A percentile compares a stretch with the other conserved stretches of the same genome.
Evolutionary conservation across 2,113 vertebrate genomes (phyloP).

Genomic region (Thymallus thymallus): DNA sequence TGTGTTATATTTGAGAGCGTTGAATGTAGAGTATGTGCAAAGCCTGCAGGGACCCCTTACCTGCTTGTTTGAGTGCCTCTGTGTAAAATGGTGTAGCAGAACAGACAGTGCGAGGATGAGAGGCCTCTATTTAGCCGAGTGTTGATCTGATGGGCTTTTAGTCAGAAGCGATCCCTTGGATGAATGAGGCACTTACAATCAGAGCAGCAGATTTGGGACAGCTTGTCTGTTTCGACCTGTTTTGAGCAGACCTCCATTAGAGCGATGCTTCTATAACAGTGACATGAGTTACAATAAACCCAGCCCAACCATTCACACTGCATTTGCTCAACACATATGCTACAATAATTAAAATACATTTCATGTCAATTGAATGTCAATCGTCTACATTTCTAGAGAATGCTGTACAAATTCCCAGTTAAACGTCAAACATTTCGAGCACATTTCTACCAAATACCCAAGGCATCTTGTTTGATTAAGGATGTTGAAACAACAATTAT

Average conservation of each 20-base stretch:
- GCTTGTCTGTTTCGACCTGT: neutral
- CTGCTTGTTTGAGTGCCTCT: conserved; percentile 29
- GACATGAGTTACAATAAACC: neutral
- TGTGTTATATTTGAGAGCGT: conserved; percentile 9
- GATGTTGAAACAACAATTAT: no score
- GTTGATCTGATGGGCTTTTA: neutral
- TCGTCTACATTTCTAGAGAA: no score
- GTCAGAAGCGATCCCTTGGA: neutral
- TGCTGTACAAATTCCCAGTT: no score
- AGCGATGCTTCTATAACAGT: neutral
- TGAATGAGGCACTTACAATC: neutral
- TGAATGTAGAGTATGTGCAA: conserved; percentile 7
- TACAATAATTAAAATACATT: conserved; percentile 1
- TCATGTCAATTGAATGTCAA: neutral
- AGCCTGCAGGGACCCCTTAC: neutral
- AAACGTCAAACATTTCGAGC: no score
- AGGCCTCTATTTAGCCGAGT: neutral
- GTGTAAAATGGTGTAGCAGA: neutral
- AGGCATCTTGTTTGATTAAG: no score
- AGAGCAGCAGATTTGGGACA: neutral
- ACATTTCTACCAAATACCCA: no score
- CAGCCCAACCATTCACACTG: neutral
- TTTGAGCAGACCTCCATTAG: neutral
- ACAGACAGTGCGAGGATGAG: neutral
- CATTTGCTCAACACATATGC: neutral